Conservation (phyloP, 1,140 invertebrate species). For the Drosophila athabasca region DNA sequence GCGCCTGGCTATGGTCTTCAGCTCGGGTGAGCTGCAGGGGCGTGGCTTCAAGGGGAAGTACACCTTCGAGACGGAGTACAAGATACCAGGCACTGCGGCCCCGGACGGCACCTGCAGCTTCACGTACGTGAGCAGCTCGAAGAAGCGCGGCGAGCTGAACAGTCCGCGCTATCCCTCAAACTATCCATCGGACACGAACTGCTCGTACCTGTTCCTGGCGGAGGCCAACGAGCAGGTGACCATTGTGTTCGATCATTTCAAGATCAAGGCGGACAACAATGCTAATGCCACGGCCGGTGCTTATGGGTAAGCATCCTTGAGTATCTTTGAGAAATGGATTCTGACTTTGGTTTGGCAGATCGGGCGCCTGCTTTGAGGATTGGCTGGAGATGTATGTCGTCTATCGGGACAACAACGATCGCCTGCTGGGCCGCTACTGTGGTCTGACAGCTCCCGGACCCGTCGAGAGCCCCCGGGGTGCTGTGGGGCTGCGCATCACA, state of each 20-base stretch:
- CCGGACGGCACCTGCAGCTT: slow-evolving; percentile 95
- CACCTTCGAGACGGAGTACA: slow-evolving; percentile 89
- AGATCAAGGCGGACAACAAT: slow-evolving; percentile 89
- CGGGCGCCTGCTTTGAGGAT: slow-evolving; percentile 93
- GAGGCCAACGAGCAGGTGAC: slow-evolving; percentile 95
- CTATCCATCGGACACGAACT: slow-evolving; percentile 96
- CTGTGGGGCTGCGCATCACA: slow-evolving; percentile 91
- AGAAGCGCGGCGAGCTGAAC: slow-evolving; percentile 95
- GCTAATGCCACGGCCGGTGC: slow-evolving; percentile 86
- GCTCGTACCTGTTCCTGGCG: slow-evolving; percentile 94
- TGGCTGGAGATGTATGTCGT: slow-evolving; percentile 97
- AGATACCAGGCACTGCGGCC: slow-evolving; percentile 96
- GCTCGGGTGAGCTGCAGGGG: slow-evolving; percentile 94
- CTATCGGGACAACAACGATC: slow-evolving; percentile 90
- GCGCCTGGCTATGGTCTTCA: slow-evolving; percentile 96
- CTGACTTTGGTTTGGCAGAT: slow-evolving; percentile 82
- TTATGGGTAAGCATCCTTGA: slow-evolving; percentile 85
- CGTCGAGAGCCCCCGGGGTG: slow-evolving; percentile 93
- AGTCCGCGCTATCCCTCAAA: slow-evolving; percentile 97
- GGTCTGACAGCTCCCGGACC: slow-evolving; percentile 93
- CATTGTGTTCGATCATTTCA: slow-evolving; percentile 96
- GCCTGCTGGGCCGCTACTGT: slow-evolving; percentile 94
- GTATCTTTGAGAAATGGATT: too few species aligned
- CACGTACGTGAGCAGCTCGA: slow-evolving; percentile 93
- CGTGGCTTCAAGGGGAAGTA: slow-evolving; percentile 93